Evolutionary conservation across 2,797 vertebrate genomes (phyloP).

Genomic region (Poecile montanus): DNA sequence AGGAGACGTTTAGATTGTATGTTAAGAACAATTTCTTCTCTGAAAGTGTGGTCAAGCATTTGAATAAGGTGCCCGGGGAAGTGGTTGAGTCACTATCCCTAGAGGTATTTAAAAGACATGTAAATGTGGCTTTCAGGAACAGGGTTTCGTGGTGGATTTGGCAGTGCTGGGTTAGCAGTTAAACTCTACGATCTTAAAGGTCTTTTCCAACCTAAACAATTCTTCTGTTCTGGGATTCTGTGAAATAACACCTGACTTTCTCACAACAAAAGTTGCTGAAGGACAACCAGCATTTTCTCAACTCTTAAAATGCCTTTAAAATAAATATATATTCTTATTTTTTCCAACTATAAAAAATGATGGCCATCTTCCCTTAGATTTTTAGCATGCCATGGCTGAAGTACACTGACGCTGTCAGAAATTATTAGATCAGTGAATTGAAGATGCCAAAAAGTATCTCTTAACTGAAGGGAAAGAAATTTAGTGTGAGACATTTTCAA

Average conservation of each 20-base stretch:
- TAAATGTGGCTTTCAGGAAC: not conserved
- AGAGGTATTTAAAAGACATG: not conserved
- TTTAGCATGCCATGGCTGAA: not conserved
- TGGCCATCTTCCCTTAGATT: not conserved
- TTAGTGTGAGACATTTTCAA: constrained; percentile 4
- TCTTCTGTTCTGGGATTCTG: not conserved
- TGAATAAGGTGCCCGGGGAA: not conserved
- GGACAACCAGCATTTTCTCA: not conserved
- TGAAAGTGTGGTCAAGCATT: not conserved
- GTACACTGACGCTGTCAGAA: constrained; percentile 24
- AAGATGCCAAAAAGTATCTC: constrained; percentile 27
- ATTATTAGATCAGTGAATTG: constrained; percentile 1
- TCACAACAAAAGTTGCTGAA: not conserved
- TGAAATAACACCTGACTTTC: not conserved
- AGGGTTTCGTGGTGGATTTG: not conserved
- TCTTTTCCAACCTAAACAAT: not conserved
- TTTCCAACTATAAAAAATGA: not conserved
- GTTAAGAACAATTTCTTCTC: not conserved
- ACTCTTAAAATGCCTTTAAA: not conserved
- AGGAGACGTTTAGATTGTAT: not conserved
- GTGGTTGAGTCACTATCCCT: not conserved
- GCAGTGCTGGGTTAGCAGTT: not conserved
- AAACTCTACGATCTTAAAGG: not conserved
- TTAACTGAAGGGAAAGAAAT: constrained; percentile 10
- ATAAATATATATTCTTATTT: not conserved